Evolutionary conservation across 1,140 invertebrate genomes (phyloP).

Genomic region (Plectus sambesii): DNA sequence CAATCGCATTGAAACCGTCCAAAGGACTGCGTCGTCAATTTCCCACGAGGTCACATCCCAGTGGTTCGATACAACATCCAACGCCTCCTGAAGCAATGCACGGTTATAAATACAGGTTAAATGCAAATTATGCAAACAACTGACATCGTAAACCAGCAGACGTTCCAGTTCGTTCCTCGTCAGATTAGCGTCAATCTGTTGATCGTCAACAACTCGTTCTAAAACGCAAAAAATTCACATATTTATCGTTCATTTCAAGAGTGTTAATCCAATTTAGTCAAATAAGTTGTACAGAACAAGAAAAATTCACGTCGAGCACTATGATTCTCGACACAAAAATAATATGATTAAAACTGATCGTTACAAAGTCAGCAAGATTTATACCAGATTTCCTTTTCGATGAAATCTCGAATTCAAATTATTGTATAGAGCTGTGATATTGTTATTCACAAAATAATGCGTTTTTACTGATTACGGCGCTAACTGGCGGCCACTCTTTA

Average conservation of each 20-base stretch:
- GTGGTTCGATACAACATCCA: slow-evolving; percentile 18
- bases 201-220: slow-evolving; percentile 91
- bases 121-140: too few species aligned
- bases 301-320: too few species aligned
- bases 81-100: slow-evolving; percentile 19
- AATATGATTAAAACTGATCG: too few species aligned
- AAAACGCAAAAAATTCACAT: slow-evolving; percentile 26
- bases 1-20: slow-evolving; percentile 59
- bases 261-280: not conserved
- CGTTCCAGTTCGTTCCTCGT: slow-evolving; percentile 86
- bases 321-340: too few species aligned
- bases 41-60: slow-evolving; percentile 53
- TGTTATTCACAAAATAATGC: too few species aligned
- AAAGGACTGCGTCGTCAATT: slow-evolving; percentile 68
- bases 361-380: too few species aligned
- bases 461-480: too few species aligned
- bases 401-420: too few species aligned
- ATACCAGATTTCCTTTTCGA: too few species aligned
- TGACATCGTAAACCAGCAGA: slow-evolving; percentile 76
- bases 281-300: slow-evolving; percentile 3
- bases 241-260: not conserved
- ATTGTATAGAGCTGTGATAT: too few species aligned
- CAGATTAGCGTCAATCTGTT: slow-evolving; percentile 87
- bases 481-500: too few species aligned
- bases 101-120: slow-evolving; percentile 1